Percentiles rank a stretch among this genome's conserved stretches.
Evolutionary conservation across 1,140 invertebrate species (phyloP).

Genomic region (Apis dorsata): DNA sequence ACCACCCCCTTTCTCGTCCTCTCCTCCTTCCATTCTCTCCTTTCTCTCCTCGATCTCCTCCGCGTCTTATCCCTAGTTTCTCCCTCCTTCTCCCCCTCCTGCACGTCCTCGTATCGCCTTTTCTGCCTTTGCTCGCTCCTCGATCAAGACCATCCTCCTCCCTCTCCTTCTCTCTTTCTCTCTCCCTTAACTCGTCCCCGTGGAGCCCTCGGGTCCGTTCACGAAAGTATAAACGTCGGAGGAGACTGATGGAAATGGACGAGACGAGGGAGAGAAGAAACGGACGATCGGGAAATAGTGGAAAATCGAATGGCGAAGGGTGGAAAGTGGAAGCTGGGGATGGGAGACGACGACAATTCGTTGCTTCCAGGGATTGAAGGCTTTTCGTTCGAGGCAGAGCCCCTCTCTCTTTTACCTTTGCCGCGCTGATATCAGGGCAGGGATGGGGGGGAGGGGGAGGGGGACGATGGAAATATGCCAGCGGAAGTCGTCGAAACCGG

Average conservation of each 20-base stretch:
- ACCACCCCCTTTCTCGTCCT: slow-evolving; percentile 58
- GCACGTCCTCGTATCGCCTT: slow-evolving; percentile 33
- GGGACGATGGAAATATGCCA: slow-evolving; percentile 42
- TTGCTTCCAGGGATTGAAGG: slow-evolving; percentile 52
- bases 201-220: slow-evolving; percentile 61
- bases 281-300: slow-evolving; percentile 66
- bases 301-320: slow-evolving; percentile 65
- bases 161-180: too few species aligned
- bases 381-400: slow-evolving; percentile 35
- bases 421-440: slow-evolving; percentile 34
- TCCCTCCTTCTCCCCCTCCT: slow-evolving; percentile 27
- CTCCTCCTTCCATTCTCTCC: slow-evolving; percentile 41
- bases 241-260: slow-evolving; percentile 67
- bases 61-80: slow-evolving; percentile 14
- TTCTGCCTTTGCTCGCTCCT: slow-evolving; percentile 49
- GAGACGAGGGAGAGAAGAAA: slow-evolving; percentile 40
- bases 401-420: slow-evolving; percentile 48
- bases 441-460: background rate
- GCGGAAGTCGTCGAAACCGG: slow-evolving; percentile 42
- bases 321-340: slow-evolving; percentile 16
- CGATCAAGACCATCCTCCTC: slow-evolving; percentile 60
- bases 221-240: slow-evolving; percentile 67
- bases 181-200: slow-evolving; percentile 49
- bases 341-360: slow-evolving; percentile 42
- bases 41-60: slow-evolving; percentile 25